Conservation (phyloP, 2,888 invertebrate genomes). For the Electrophaes corylata region DNA sequence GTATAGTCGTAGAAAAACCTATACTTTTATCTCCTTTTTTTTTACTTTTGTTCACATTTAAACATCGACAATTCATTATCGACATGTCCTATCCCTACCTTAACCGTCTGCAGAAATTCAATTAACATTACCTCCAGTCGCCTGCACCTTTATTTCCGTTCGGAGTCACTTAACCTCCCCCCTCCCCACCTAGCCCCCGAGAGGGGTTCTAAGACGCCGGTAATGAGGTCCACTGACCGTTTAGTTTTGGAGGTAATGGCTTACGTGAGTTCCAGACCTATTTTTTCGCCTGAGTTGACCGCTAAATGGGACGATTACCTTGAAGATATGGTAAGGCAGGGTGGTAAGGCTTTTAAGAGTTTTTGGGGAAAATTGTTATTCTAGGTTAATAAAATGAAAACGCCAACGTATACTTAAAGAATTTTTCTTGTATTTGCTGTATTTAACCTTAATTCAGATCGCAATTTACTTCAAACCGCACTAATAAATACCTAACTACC, state of each 20-base stretch:
- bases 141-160: constrained; percentile 85
- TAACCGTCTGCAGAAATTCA: constrained; percentile 83
- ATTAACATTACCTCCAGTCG: constrained; percentile 85
- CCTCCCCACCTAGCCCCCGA: constrained; percentile 32
- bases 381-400: neutral
- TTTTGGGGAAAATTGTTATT: constrained; percentile 4
- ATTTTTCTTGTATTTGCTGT: too few species aligned
- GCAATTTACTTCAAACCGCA: too few species aligned
- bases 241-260: constrained; percentile 82
- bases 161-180: constrained; percentile 77
- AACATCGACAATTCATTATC: constrained; percentile 39
- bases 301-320: constrained; percentile 43
- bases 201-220: constrained; percentile 66
- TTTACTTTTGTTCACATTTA: neutral
- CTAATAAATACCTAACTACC: too few species aligned
- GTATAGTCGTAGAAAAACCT: too few species aligned
- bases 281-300: constrained; percentile 49
- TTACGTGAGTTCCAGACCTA: constrained; percentile 68
- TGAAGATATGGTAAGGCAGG: constrained; percentile 32
- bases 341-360: constrained; percentile 13
- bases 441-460: too few species aligned
- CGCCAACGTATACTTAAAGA: neutral
- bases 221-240: constrained; percentile 83
- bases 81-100: constrained; percentile 52
- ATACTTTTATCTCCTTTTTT: too few species aligned